phyloP scores from a whole-genome alignment of 2,113 vertebrate genomes.

The Eolophus roseicapilla region DNA sequence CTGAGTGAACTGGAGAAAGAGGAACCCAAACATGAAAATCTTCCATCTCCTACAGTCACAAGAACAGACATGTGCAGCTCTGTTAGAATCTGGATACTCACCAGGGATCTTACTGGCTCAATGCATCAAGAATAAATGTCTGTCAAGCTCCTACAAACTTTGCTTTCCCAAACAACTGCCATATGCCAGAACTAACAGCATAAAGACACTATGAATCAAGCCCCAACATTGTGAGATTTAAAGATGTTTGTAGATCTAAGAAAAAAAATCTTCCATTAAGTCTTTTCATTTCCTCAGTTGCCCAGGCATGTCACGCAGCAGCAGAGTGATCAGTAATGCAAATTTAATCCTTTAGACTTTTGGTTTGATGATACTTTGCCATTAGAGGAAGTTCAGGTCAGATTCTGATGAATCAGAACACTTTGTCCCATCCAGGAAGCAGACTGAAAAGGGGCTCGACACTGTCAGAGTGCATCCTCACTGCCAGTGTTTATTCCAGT shows the following conservation, averaged over 20 bases:
- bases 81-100: conserved; percentile 47
- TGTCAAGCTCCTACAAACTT: conserved; percentile 54
- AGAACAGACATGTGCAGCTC: conserved; percentile 37
- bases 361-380: neutral
- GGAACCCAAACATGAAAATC: conserved; percentile 21
- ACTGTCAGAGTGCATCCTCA: neutral
- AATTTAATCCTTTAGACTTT: neutral
- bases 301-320: neutral
- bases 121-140: conserved; percentile 52
- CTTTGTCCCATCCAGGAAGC: neutral
- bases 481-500: neutral
- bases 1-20: conserved; percentile 12
- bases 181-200: conserved; percentile 26
- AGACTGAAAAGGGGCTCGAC: neutral
- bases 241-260: neutral
- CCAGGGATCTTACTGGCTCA: conserved; percentile 46
- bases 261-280: neutral
- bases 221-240: neutral
- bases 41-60: conserved; percentile 3
- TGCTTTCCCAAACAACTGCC: conserved; percentile 45
- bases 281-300: neutral
- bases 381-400: neutral
- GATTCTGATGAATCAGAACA: neutral
- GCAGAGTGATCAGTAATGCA: neutral
- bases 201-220: neutral